Evolutionary conservation across 2,113 vertebrate genomes (phyloP), one percentile per base, ranked within the genome.

Genomic region (Campylomormyrus numenius): DNA sequence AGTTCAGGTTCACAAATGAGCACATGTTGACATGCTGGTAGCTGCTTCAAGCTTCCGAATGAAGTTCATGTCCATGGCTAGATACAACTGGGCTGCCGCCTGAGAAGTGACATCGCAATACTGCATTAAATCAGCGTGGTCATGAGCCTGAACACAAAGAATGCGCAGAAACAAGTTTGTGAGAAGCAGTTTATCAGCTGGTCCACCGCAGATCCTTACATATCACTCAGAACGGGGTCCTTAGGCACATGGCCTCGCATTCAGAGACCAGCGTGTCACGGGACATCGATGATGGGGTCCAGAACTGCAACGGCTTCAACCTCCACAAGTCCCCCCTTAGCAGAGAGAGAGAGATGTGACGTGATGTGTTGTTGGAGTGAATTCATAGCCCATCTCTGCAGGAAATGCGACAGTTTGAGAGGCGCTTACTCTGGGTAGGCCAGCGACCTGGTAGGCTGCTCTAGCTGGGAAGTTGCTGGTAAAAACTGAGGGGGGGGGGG

Each of bases 371-470:
- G 42, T 45, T 85, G 58, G 62, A 27, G 27, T 66, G 62, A 19
- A 17, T 39, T 39, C 31, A 77, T 35, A 77, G 21, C 10, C 70
- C 70, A 39, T 77, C 31, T 74, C 70, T 19, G 31, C 35, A 15
- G 27, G 31, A 77, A n/a, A 77, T 77, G 27, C 31, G 7, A 13
- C 70, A 7, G 31, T 77, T 15, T 77, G 31, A 39, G 11, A 11
- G 19, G 87, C 35, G 92, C 96, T 96, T 86, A 97, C 96, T 93
- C 95, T 93, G 39, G 96, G 96, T 2, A 97, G 93, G 24, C 95
- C 96, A 49, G 94, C 94, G 0, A 97, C 96, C 87, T 97, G 96
- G 80, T 96, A 97, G 27, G 96, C 96, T 87, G 96, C 95, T 92
- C 96, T 94, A 90, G 96, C 96, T 35, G 96, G 96, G 53, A 95